A percentile compares a stretch with the other conserved stretches of the same genome.
phyloP scores from a whole-genome alignment of 2,113 vertebrate genomes.

The Leucosticte australis region DNA sequence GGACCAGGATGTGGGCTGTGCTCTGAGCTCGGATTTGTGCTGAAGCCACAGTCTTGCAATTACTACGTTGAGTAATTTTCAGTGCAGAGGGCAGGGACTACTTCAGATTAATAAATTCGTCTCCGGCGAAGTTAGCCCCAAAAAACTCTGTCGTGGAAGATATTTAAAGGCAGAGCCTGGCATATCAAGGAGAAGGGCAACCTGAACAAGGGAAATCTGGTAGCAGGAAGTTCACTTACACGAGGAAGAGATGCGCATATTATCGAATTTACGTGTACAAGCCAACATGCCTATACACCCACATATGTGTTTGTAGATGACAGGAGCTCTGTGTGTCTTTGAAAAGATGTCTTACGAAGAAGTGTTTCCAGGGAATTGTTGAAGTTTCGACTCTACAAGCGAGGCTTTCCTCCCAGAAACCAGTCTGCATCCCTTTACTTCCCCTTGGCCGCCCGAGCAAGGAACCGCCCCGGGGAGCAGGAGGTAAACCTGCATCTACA shows the following conservation, averaged over 20 bases:
- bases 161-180: background rate
- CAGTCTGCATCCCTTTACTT: background rate
- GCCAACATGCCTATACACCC: background rate
- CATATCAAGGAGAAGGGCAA: background rate
- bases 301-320: background rate
- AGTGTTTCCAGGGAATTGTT: background rate
- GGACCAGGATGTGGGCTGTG: conserved; percentile 23
- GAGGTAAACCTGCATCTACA: background rate
- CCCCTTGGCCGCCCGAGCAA: background rate
- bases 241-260: background rate
- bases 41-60: background rate
- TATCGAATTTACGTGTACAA: background rate
- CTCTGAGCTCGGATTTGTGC: background rate
- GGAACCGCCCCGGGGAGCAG: background rate
- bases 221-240: background rate
- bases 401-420: background rate
- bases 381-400: background rate
- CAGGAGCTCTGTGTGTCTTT: background rate
- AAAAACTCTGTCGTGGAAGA: background rate
- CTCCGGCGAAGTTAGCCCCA: background rate
- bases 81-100: background rate
- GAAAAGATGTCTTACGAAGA: background rate
- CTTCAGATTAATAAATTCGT: background rate
- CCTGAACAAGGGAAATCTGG: background rate
- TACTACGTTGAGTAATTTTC: background rate